Base-by-base conservation (phyloP, 2,888 invertebrate species). In the Scaptomyza parva region DNA sequence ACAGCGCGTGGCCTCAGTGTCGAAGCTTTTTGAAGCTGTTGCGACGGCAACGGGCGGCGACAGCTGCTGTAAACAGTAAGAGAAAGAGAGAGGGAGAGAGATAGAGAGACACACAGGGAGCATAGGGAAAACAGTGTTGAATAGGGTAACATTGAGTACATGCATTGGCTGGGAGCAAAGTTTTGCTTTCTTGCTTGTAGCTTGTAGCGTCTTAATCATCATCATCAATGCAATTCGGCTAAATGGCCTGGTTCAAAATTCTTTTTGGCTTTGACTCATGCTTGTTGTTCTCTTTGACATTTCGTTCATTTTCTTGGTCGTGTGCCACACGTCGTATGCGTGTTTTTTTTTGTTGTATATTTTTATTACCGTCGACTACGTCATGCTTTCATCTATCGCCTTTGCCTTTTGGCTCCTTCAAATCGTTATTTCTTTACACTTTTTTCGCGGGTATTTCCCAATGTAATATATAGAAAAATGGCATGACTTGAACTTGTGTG, bases 381-480 rank as follows among this genome's bases (percentile, higher is more conserved):
- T 84, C 86, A 83, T 83, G 70, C 52, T 44, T 80, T 72, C 58
- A 47, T 59, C 54, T 70, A 70, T 76, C 83, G 80, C 78, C 76
- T 85, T 69, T 80, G 54, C 55, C 18, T 52, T 50, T 50, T 28
- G 48, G 39, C 24, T 20, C 37, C 3, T 39, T 14, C 45, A 2
- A 6, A 2, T 7, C 37, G 35, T 40, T 18, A 20, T 24, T 53
- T n/a, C 54, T 71, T 77, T 51, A 54, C 60, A 63, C n/a, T n/a
- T n/a, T n/a, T 84, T 86, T 77, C 69, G 75, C 81, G 86, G 83
- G 83, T 84, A 84, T 86, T 84, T 86, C 83, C 83, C 86, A 84
- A 75, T n/a, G 33, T 20, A 47, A 12, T 18, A 26, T 12, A 43
- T 39, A 54, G 51, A 48, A 45, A 45, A 59, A 60, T 58, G 59